phyloP scores from a whole-genome alignment of 2,888 invertebrate species.

The Bugula neritina region DNA sequence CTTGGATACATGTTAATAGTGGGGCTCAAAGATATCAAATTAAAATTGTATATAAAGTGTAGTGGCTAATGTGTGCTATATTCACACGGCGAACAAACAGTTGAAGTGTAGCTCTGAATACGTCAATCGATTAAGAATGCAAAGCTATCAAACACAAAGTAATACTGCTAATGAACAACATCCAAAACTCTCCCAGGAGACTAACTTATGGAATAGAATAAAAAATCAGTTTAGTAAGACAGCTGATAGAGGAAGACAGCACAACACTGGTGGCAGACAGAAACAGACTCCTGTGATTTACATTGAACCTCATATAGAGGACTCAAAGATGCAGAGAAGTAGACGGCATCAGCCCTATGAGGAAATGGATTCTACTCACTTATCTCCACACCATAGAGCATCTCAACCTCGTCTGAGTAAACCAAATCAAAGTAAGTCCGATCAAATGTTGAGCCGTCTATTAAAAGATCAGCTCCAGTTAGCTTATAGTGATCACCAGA shows the following conservation, averaged over 20 bases:
- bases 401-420: not conserved
- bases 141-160: not conserved
- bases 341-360: not conserved
- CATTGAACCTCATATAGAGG: not conserved
- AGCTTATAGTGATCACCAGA: slow-evolving; percentile 11
- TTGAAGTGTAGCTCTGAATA: not conserved
- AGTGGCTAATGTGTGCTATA: no score
- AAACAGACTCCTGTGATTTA: slow-evolving; percentile 1
- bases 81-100: not conserved
- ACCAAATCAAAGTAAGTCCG: slow-evolving; percentile 2
- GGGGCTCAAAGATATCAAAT: no score
- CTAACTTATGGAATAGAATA: not conserved
- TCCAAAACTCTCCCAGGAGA: not conserved
- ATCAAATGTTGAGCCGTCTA: slow-evolving; percentile 18
- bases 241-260: not conserved
- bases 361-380: not conserved
- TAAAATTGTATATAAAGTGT: no score
- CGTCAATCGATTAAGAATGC: not conserved
- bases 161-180: slow-evolving; percentile 9
- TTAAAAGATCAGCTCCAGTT: slow-evolving; percentile 20
- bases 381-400: not conserved
- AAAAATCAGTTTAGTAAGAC: slow-evolving; percentile 23
- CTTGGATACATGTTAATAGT: no score
- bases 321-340: not conserved
- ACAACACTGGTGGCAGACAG: not conserved